phyloP scores from a whole-genome alignment of 2,113 vertebrate species.

The Candoia aspera region DNA sequence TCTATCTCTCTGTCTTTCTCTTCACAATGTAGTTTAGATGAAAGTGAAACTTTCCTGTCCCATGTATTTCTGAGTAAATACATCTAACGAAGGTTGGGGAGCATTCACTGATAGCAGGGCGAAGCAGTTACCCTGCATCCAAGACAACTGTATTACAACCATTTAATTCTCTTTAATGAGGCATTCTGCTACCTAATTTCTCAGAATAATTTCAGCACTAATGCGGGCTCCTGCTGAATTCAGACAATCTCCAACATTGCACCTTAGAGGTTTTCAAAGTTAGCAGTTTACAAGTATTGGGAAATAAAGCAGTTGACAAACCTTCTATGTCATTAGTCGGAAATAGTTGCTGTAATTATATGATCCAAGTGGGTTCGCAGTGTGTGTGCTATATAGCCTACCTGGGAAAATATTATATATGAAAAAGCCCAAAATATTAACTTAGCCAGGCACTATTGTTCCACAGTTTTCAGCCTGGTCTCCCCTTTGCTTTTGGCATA shows the following conservation, averaged over 20 bases:
- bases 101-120: not conserved
- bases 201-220: not conserved
- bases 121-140: not conserved
- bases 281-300: not conserved
- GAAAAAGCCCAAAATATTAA: not conserved
- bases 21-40: not conserved
- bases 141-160: not conserved
- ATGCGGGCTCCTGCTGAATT: not conserved
- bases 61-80: not conserved
- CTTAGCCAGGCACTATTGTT: not conserved
- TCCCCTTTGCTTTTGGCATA: not conserved
- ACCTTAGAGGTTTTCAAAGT: not conserved
- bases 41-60: not conserved
- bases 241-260: not conserved
- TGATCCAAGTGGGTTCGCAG: not conserved
- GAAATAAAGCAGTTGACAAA: not conserved
- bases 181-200: not conserved
- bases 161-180: not conserved
- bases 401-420: not conserved
- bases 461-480: not conserved
- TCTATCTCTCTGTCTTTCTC: not conserved
- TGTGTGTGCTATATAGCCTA: not conserved
- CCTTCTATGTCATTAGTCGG: not conserved
- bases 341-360: not conserved
- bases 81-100: not conserved